phyloP scores from a whole-genome alignment of 2,113 vertebrate species.

The Oryzias javanicus region DNA sequence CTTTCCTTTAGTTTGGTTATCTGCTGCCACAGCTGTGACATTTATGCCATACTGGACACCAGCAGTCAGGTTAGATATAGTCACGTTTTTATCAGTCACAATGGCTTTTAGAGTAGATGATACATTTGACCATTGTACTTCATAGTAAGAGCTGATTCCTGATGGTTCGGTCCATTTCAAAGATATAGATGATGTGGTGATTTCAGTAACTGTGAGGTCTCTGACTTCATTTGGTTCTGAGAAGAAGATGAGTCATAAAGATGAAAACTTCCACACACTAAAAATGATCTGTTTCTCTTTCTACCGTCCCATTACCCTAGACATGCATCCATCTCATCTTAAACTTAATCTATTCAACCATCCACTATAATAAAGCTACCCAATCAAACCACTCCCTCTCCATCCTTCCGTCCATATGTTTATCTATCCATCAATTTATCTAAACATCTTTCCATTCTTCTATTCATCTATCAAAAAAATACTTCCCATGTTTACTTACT shows the following conservation, averaged over 20 bases:
- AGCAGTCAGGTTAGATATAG: slow-evolving; percentile 31
- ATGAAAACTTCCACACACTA: neutral
- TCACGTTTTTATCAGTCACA: rapidly evolving
- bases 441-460: too few relatives aligned
- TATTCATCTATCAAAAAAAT: too few relatives aligned
- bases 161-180: slow-evolving; percentile 32
- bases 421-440: too few relatives aligned
- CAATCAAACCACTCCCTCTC: too few relatives aligned
- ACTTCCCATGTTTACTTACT: slow-evolving; percentile 29
- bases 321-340: too few relatives aligned
- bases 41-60: neutral
- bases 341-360: too few relatives aligned
- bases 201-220: neutral
- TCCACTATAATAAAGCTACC: too few relatives aligned
- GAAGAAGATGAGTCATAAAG: neutral
- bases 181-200: slow-evolving; percentile 37
- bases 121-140: slow-evolving; percentile 17
- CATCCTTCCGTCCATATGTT: too few relatives aligned
- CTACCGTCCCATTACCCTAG: too few relatives aligned
- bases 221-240: slow-evolving; percentile 9
- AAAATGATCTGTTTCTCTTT: neutral
- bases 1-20: rapidly evolving
- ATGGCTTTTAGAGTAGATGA: rapidly evolving
- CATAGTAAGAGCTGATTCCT: slow-evolving; percentile 33
- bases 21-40: slow-evolving; percentile 15